Percentiles rank a stretch among this genome's conserved stretches.
These are phyloP conservation scores for Bombus pascuorum DNA, from an alignment of 1,140 invertebrate genomes.

Conservation along the genomic window DNA sequence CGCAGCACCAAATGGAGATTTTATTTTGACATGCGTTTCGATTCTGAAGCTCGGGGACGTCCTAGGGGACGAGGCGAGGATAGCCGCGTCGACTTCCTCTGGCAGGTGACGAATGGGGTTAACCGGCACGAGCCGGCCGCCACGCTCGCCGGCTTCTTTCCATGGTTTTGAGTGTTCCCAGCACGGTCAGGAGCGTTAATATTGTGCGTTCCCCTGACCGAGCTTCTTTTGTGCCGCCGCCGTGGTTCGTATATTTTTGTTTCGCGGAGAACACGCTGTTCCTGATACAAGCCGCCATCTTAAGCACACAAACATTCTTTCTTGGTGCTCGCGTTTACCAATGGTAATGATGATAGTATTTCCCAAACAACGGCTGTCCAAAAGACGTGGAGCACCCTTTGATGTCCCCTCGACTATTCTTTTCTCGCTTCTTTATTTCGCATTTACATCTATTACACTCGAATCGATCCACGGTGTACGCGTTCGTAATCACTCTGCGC, in stretches of 20 bases:
- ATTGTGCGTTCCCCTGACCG: constrained; percentile 34
- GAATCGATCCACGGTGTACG: background rate
- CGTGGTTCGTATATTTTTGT: constrained; percentile 71
- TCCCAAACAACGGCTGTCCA: constrained; percentile 36
- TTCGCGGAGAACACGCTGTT: constrained; percentile 54
- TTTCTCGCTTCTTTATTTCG: background rate
- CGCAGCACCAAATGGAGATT: background rate
- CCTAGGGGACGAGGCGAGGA: constrained; percentile 8
- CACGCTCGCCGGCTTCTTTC: constrained; percentile 12
- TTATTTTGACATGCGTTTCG: constrained; percentile 39
- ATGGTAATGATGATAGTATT: constrained; percentile 46
- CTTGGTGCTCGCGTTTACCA: constrained; percentile 17
- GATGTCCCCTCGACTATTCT: constrained; percentile 5
- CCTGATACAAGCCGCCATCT: constrained; percentile 58
- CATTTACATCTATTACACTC: too few relatives aligned
- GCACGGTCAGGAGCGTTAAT: constrained; percentile 41
- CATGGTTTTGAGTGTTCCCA: constrained; percentile 49
- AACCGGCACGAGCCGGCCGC: constrained; percentile 30
- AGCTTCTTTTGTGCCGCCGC: constrained; percentile 40
- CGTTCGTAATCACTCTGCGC: too few relatives aligned
- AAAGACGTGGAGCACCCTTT: constrained; percentile 25
- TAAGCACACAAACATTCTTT: constrained; percentile 69
- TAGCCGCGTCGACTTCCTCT: constrained; percentile 3
- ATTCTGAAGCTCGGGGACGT: background rate
- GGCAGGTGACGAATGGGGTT: constrained; percentile 49